These are phyloP conservation scores for Clarias batrachus DNA, from an alignment of 2,113 vertebrate genomes.

Conservation along the genomic window DNA sequence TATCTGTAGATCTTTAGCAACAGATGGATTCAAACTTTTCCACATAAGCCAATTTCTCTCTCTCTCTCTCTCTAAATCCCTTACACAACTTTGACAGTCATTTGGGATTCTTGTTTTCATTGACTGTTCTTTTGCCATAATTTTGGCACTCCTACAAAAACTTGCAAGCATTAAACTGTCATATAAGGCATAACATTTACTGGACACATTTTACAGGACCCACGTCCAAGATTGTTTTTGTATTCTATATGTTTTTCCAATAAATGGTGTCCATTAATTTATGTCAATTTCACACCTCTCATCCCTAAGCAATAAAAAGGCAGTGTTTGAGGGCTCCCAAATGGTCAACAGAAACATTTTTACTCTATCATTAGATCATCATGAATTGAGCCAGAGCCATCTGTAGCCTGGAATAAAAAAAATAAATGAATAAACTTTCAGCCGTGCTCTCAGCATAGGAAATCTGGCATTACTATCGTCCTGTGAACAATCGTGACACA, in stretches of 20 bases:
- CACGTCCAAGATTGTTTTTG: no score
- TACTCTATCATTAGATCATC: not conserved
- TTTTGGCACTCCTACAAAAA: not conserved
- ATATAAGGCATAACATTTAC: not conserved
- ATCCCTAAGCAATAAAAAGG: no score
- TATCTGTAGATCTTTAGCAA: no score
- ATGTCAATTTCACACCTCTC: no score
- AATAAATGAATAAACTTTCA: not conserved
- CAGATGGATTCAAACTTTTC: no score
- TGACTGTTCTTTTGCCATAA: not conserved
- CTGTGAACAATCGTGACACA: not conserved
- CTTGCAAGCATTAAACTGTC: not conserved
- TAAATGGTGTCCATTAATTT: no score
- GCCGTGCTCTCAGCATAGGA: no score
- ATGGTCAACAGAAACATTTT: not conserved
- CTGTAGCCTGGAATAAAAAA: not conserved
- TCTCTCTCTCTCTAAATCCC: not conserved
- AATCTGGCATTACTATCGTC: not conserved
- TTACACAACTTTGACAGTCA: not conserved
- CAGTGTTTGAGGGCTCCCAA: no score
- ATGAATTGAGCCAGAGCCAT: not conserved
- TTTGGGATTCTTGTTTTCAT: not conserved
- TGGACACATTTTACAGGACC: no score
- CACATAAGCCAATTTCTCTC: no score
- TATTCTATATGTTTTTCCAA: no score